Percentiles rank a stretch among this genome's conserved stretches.
These are phyloP conservation scores for Sylvietta virens DNA, from an alignment of 2,113 vertebrate genomes.

Conservation along the genomic window DNA sequence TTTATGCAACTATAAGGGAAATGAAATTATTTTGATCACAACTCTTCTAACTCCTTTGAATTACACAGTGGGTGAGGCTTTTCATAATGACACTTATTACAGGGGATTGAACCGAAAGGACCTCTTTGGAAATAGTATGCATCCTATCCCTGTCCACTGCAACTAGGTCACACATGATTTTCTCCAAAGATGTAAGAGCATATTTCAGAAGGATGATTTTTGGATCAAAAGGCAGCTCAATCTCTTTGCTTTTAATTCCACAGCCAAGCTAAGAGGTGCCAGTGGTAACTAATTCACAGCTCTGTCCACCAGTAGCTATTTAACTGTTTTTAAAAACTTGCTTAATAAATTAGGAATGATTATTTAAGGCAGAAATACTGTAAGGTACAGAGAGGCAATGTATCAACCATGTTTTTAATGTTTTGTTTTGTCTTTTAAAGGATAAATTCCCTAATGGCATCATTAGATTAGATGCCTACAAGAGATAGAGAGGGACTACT, in stretches of 20 bases:
- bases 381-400: background rate
- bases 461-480: background rate
- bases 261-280: background rate
- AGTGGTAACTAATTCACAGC: background rate
- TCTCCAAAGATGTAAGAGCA: background rate
- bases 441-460: background rate
- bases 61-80: background rate
- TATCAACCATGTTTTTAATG: background rate
- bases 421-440: background rate
- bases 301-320: background rate
- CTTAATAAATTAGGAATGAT: background rate
- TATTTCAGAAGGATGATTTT: background rate
- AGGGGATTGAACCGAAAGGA: background rate
- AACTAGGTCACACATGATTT: slow-evolving; percentile 3
- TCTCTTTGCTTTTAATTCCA: background rate
- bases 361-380: background rate
- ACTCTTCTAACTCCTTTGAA: background rate
- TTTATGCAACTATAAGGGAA: background rate
- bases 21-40: background rate
- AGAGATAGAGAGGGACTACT: background rate
- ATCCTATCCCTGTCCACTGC: background rate
- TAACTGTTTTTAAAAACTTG: background rate
- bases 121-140: background rate
- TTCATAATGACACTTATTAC: background rate
- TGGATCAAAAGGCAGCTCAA: background rate